A percentile compares a stretch with the other conserved stretches of the same genome.
Conservation (phyloP, 2,888 invertebrate species). For the Eilema sororculum region DNA sequence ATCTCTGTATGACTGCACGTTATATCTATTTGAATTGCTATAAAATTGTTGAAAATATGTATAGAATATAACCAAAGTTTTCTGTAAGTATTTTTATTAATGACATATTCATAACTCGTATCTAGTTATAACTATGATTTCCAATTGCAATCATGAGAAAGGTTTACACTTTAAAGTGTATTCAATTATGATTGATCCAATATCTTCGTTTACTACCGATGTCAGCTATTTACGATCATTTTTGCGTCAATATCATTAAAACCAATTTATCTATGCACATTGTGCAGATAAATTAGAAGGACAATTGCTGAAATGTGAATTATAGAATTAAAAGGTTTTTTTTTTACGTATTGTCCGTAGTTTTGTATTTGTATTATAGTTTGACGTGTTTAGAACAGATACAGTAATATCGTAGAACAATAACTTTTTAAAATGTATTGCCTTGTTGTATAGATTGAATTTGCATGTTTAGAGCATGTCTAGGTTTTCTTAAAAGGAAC, state of each 20-base stretch:
- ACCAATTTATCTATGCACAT: no score
- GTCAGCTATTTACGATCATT: background rate
- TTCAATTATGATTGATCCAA: background rate
- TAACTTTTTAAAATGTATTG: slow-evolving; percentile 4
- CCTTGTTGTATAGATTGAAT: background rate
- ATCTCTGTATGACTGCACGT: background rate
- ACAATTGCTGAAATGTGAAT: background rate
- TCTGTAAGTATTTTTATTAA: background rate
- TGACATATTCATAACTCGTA: background rate
- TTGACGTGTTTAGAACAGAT: slow-evolving; percentile 19
- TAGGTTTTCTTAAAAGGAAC: background rate
- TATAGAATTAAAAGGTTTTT: background rate
- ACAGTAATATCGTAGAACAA: slow-evolving; percentile 35
- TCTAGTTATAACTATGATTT: background rate
- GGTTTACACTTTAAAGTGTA: background rate
- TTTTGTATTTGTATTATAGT: slow-evolving; percentile 24
- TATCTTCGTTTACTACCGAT: background rate
- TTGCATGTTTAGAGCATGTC: slow-evolving; percentile 13
- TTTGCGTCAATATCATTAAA: background rate
- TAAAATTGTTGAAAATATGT: background rate
- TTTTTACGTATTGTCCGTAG: slow-evolving; percentile 25
- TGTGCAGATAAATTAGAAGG: background rate
- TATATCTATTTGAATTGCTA: background rate
- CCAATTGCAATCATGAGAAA: background rate
- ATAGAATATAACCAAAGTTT: background rate